Percentiles rank a stretch among this genome's conserved stretches.
Evolutionary conservation across 2,113 vertebrate genomes (phyloP).

Genomic region (Sclerurus mexicanus): DNA sequence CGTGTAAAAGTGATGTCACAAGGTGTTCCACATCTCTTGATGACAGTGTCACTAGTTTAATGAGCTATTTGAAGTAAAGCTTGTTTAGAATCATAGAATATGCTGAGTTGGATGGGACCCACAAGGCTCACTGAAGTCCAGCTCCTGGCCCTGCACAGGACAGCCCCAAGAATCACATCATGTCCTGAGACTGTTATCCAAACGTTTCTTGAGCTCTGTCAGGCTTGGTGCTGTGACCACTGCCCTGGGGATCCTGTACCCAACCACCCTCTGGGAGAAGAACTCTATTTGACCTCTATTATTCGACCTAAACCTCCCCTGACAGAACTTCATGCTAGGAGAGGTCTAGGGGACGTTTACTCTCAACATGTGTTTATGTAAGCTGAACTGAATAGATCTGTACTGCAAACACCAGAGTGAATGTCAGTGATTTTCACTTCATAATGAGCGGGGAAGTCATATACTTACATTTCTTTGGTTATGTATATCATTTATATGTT

Average conservation of each 20-base stretch:
- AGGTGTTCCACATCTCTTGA: background rate
- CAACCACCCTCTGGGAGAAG: background rate
- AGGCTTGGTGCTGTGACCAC: background rate
- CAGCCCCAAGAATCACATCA: background rate
- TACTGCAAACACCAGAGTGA: background rate
- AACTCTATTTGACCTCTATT: background rate
- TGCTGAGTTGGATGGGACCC: background rate
- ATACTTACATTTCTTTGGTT: background rate
- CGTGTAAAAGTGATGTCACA: background rate
- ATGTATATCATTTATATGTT: background rate
- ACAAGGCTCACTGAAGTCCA: background rate
- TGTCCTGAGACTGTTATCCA: background rate
- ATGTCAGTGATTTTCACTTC: background rate
- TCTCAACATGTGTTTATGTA: background rate
- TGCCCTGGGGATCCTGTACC: background rate
- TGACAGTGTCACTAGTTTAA: background rate
- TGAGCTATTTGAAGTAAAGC: background rate
- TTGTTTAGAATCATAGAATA: background rate
- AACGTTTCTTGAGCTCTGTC: background rate
- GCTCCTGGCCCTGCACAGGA: background rate
- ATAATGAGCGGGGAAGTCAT: background rate
- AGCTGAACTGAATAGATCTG: background rate
- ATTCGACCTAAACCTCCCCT: fast-evolving
- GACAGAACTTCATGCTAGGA: background rate
- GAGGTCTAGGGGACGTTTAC: background rate